These are phyloP conservation scores for Dipodomys ordii DNA, from an alignment of 2,113 vertebrate genomes.

Conservation along the genomic window DNA sequence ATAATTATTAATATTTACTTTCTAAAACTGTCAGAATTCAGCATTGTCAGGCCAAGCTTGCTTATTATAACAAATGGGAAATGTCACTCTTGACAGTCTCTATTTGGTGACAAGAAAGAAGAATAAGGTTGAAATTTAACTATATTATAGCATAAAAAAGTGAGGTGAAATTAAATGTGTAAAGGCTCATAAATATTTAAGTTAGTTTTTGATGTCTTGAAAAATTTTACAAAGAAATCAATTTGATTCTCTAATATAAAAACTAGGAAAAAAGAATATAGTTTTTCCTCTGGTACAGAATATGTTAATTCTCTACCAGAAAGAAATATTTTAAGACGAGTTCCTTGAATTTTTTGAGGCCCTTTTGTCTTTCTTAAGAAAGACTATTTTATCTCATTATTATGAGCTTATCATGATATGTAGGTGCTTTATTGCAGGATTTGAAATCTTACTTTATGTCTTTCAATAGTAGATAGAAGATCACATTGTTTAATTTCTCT, in stretches of 20 bases:
- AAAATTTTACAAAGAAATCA: constrained; percentile 57
- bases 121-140: constrained; percentile 60
- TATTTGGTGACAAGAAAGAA: constrained; percentile 52
- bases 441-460: neutral
- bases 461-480: neutral
- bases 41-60: neutral
- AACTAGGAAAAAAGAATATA: neutral
- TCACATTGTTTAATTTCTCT: neutral
- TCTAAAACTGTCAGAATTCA: constrained; percentile 30
- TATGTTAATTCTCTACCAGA: constrained; percentile 1
- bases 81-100: neutral
- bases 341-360: neutral
- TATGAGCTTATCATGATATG: neutral
- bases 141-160: constrained; percentile 29
- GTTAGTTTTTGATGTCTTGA: constrained; percentile 23
- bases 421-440: neutral
- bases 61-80: constrained; percentile 36
- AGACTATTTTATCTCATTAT: neutral
- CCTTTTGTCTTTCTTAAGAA: neutral
- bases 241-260: neutral
- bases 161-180: neutral
- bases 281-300: too few relatives aligned
- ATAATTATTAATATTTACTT: constrained; percentile 56
- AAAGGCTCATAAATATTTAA: constrained; percentile 51
- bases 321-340: neutral